phyloP scores from a whole-genome alignment of 1,140 invertebrate genomes.

The Maniola jurtina region DNA sequence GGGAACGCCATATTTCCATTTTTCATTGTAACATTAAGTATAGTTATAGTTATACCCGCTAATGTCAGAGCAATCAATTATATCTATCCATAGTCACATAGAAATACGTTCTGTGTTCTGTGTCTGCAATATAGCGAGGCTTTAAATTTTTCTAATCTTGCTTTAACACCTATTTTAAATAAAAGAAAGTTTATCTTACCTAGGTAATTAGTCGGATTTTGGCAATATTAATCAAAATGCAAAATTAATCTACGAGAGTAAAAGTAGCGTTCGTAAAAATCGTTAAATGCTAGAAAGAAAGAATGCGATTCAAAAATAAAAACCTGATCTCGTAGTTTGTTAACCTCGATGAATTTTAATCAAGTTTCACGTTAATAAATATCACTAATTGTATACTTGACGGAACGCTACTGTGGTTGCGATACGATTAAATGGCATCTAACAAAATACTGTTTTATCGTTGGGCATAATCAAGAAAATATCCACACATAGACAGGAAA shows the following conservation, averaged over 20 bases:
- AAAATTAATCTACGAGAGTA: conserved; percentile 18
- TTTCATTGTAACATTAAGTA: no score
- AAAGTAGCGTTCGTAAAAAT: conserved; percentile 18
- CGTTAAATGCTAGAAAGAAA: conserved; percentile 5
- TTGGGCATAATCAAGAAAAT: conserved; percentile 61
- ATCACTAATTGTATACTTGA: conserved; percentile 42
- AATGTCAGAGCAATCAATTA: no score
- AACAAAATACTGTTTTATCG: conserved; percentile 71
- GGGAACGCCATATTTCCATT: no score
- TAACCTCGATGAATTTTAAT: conserved; percentile 22
- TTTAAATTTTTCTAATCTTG: no score
- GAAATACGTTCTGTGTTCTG: no score
- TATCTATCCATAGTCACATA: no score
- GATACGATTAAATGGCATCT: conserved; percentile 38
- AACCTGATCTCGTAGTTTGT: conserved; percentile 13
- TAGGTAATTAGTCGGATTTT: background rate
- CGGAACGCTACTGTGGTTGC: conserved; percentile 48
- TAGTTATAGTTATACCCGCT: no score
- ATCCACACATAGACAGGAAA: conserved; percentile 45
- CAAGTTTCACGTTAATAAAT: conserved; percentile 21
- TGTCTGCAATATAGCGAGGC: no score
- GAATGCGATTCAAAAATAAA: conserved; percentile 14
- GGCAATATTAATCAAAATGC: background rate
- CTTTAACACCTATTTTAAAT: background rate
- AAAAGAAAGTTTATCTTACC: conserved; percentile 6